These are phyloP conservation scores for Anoplopoma fimbria DNA, from an alignment of 2,113 vertebrate genomes.

Conservation along the genomic window DNA sequence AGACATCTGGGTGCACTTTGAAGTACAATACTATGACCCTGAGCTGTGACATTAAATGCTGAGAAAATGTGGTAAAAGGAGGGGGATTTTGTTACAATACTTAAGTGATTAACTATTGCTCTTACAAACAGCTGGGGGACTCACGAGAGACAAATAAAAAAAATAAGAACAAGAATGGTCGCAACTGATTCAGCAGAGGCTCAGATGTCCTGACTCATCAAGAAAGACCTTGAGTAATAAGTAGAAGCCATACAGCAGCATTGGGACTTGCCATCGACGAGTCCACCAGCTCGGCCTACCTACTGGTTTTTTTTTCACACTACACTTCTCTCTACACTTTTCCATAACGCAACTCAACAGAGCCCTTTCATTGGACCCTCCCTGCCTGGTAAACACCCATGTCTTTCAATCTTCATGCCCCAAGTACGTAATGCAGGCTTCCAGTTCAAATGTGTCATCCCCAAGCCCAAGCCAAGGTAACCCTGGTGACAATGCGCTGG, in stretches of 20 bases:
- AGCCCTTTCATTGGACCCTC: not conserved
- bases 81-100: conserved; percentile 14
- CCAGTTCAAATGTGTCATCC: conserved; percentile 18
- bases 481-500: not conserved
- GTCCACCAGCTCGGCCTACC: not conserved
- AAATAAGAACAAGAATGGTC: conserved; percentile 5
- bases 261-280: not conserved
- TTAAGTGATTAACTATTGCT: conserved; percentile 17
- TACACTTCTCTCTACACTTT: not conserved
- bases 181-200: conserved; percentile 9
- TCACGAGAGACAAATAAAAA: conserved; percentile 11
- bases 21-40: conserved; percentile 14
- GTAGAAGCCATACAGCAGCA: not conserved
- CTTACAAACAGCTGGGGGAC: conserved; percentile 16
- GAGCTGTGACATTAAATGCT: conserved; percentile 30
- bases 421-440: not conserved
- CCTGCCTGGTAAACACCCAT: not conserved
- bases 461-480: not conserved
- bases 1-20: conserved; percentile 34
- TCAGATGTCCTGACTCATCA: conserved; percentile 20
- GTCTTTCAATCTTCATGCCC: not conserved
- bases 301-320: not conserved
- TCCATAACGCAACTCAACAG: not conserved
- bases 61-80: conserved; percentile 31
- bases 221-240: conserved; percentile 8